Evolutionary conservation across 2,113 vertebrate species (phyloP), one percentile per base, ranked within the genome.

Genomic region (Ceyx margarethae): DNA sequence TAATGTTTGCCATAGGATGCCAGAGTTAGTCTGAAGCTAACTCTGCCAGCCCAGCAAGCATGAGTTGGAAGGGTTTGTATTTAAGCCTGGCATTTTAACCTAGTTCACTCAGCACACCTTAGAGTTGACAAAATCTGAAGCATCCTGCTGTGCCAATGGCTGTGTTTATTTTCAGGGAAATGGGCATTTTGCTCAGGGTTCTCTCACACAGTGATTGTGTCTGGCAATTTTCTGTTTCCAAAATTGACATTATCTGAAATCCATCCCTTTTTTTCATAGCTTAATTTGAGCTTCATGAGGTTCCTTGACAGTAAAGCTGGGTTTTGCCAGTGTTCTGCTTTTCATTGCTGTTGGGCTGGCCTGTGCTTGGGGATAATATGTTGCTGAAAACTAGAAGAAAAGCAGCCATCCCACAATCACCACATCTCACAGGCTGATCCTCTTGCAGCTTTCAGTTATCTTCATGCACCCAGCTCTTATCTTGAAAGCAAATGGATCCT

Each of bases 371-470:
- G 40, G 79, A 54, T 78, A 92, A 84, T 5, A 66, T 16, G 15
- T 16, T 88, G 37, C 31, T 83, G 77, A 93, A 91, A 94, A 81
- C 8, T 20, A 40, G 43, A 75, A 81, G 77, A 80, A 74, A 88
- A 93, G 69, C 15, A 14, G n/a, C n/a, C 10, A 21, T 79, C 73
- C 76, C 29, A 56, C 57, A 84, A 37, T 61, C 21, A 18, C 22
- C 12, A 19, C 48, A 77, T 83, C 40, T 85, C n/a, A 5, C 62
- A 61, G 35, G 25, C 57, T 33, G 60, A 72, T 57, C 11, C 11
- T 81, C 21, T 73, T 85, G 80, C 66, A 48, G 14, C 83, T 90
- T 57, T 14, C 26, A 8, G 3, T 81, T 84, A 57, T 33, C 17
- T 74, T 66, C 7, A 2, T 56, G n/a, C 26, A 72, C 17, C 20